Base-by-base conservation (phyloP, 1,140 invertebrate genomes). In the Drosophila lacteicornis region DNA sequence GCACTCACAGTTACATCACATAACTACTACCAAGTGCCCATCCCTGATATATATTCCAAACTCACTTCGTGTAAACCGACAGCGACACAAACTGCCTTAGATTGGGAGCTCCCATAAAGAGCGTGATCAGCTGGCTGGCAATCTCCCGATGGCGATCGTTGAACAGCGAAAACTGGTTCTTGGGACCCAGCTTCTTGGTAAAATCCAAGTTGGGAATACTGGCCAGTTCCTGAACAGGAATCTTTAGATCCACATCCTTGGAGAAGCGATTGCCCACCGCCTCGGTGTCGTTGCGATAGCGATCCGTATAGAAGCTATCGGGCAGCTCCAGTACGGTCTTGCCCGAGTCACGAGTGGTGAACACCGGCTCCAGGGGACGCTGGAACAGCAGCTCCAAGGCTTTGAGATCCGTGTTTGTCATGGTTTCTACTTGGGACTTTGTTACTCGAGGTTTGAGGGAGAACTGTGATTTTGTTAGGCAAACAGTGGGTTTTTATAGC, bases 271-370 rank as follows among this genome's bases (percentile, higher is more conserved):
- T 94, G 8, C 94, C 79, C n/a, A 95, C 86, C 40, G 93, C 80
- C 0, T 82, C 73, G 13, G 80, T 75, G 3, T 84, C 81, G 38
- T 85, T 92, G 22, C 61, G 60, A 81, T 93, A 91, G 43, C 82
- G 77, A 69, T 88, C 91, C 55, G 80, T 82, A 5, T 83, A 92
- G 63, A 92, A 94, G 22, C 92, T 92, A 19, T 94, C 68, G 2
- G 95, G 95, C 22, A 96, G 92, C 61, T 95, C 94, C 76, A 96
- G 95, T 0, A 93, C 93, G 2, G 94, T 92, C 53, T 94, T 94
- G 36, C 94, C 92, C 15, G 94, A 88, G 43, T 95, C 95, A 63
- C 95, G 95, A 1, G 94, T 94, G 17, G 95, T 94, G 80, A 96
- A 96, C 7, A 95, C 93, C 2, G 95, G 95, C 82, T 96, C 95